Percentiles rank a stretch among this genome's conserved stretches.
These are phyloP conservation scores for Stenodera caucasica DNA, from an alignment of 2,888 invertebrate species.

Conservation along the genomic window DNA sequence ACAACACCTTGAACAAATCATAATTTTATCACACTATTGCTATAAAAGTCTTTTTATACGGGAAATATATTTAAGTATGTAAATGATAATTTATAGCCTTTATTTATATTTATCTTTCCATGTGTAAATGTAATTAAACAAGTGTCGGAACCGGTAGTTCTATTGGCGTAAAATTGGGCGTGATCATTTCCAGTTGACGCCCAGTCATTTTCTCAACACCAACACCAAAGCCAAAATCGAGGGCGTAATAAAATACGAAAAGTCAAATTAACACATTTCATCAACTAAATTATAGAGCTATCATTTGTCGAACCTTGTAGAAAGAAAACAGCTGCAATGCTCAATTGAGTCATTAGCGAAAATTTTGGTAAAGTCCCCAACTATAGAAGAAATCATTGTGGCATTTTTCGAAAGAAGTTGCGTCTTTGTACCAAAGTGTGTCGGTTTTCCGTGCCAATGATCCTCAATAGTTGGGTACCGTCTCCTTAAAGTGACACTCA, in stretches of 20 bases:
- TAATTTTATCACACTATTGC: too few species aligned
- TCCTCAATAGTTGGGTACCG: slow-evolving; percentile 16
- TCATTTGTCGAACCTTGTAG: too few species aligned
- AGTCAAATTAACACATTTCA: slow-evolving; percentile 7
- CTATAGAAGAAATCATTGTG: neutral
- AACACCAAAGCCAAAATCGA: slow-evolving; percentile 13
- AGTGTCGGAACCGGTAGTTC: slow-evolving; percentile 8
- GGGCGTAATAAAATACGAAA: slow-evolving; percentile 17
- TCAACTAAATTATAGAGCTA: neutral
- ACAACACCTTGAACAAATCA: too few species aligned
- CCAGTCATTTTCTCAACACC: slow-evolving; percentile 26
- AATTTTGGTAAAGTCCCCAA: too few species aligned
- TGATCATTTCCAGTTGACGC: slow-evolving; percentile 24
- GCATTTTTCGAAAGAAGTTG: slow-evolving; percentile 6
- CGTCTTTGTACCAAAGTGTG: slow-evolving; percentile 23
- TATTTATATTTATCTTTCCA: too few species aligned
- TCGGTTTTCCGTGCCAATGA: slow-evolving; percentile 25
- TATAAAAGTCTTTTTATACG: too few species aligned
- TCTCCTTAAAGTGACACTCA: slow-evolving; percentile 38
- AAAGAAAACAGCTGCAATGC: neutral
- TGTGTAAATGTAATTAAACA: neutral
- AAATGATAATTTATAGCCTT: too few species aligned
- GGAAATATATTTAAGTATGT: too few species aligned
- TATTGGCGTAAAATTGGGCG: slow-evolving; percentile 24
- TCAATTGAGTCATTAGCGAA: too few species aligned